Base-by-base conservation (phyloP, 2,888 invertebrate species). In the Trichopoda pennipes region DNA sequence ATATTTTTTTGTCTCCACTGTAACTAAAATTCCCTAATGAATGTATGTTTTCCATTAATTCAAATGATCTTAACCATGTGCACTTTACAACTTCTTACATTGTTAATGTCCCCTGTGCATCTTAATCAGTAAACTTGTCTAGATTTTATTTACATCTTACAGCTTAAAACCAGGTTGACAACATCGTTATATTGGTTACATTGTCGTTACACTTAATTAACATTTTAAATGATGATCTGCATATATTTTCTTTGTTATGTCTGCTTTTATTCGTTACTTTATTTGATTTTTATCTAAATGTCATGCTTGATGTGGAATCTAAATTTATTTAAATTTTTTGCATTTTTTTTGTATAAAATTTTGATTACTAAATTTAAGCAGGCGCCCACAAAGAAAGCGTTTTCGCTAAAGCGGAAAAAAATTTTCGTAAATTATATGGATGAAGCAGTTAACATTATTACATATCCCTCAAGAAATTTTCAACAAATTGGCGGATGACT, bases 281-380 rank as follows among this genome's bases (percentile, higher is more conserved):
- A n/a, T 17, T 49, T 82, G 74, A 82, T 78, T 75, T 82, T 75
- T 70, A 82, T 82, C 69, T 60, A 38, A 78, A 74, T 74, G 53
- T 61, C 55, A 70, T 47, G 60, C 32, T 32, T 55, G 73, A 64
- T 55, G 6, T 28, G 58, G 12, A 51, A 70, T 78, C 64, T 82
- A 42, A 60, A 66, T 75, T 82, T 78, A 55, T 21, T 68, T 76
- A 51, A 17, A n/a, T 35, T 63, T 69, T 69, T 21, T 4, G 19
- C 1, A 19, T 49, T 17, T 49, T 42, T 47, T 28, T 14, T 73
- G 47, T 35, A 47, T 7, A 1, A 8, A 28, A 28, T n/a, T n/a
- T n/a, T n/a, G n/a, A n/a, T n/a, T n/a, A 61, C 38, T 53, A 3
- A 56, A 44, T 12, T 14, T 7, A 14, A 53, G 0, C 16, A 35